Conservation (phyloP, 2,113 vertebrate genomes). For the Galeopterus variegatus region DNA sequence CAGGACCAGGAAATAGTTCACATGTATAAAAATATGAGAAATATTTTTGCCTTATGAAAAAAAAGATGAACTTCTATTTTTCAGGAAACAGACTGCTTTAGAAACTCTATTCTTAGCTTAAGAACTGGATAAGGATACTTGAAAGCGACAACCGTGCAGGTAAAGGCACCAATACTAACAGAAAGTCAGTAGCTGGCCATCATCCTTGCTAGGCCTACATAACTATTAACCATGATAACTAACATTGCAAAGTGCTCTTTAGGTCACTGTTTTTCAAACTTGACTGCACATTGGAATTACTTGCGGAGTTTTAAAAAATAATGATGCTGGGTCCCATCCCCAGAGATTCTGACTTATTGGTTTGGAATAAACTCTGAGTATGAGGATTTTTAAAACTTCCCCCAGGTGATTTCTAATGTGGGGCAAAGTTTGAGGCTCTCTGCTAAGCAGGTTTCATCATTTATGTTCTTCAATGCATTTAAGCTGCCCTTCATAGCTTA, state of each 20-base stretch:
- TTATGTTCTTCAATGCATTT: background rate
- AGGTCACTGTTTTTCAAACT: background rate
- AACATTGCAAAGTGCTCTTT: background rate
- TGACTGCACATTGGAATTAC: background rate
- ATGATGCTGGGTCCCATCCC: background rate
- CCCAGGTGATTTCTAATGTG: background rate
- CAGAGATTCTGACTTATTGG: background rate
- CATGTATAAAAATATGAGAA: background rate
- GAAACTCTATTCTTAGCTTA: constrained; percentile 1
- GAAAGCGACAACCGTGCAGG: background rate
- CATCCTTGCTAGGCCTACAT: background rate
- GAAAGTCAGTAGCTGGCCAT: background rate
- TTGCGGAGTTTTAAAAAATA: background rate
- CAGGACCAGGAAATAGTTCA: background rate
- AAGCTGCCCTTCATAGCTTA: background rate
- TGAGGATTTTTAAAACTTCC: background rate
- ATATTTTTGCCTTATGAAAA: background rate
- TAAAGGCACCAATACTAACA: background rate
- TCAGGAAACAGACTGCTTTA: background rate
- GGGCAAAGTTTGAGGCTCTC: background rate
- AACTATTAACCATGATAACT: background rate
- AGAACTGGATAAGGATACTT: background rate
- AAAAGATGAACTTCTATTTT: background rate
- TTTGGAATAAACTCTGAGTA: background rate
- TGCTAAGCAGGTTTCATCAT: background rate